phyloP scores from a whole-genome alignment of 1,140 invertebrate genomes.

The Phocides pigmalion region DNA sequence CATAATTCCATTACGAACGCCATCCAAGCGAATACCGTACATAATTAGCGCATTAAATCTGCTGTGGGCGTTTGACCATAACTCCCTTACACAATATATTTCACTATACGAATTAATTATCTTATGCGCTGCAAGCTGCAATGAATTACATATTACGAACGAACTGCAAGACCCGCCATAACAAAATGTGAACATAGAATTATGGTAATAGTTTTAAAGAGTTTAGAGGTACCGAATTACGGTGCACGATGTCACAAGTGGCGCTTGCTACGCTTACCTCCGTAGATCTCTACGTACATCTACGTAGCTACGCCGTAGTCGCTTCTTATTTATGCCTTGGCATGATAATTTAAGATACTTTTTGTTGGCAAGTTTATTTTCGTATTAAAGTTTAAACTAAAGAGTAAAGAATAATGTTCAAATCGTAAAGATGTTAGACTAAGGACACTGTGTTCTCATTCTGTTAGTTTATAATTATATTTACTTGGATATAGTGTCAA shows the following conservation, averaged over 20 bases:
- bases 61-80: constrained; percentile 23
- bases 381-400: constrained; percentile 5
- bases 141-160: constrained; percentile 41
- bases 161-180: constrained; percentile 55
- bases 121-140: constrained; percentile 23
- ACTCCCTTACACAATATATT: constrained; percentile 17
- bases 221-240: constrained; percentile 71
- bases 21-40: constrained; percentile 14
- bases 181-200: constrained; percentile 72
- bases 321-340: constrained; percentile 49
- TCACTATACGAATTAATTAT: constrained; percentile 21
- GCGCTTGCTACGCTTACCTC: constrained; percentile 55
- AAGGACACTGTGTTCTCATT: neutral
- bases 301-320: constrained; percentile 59
- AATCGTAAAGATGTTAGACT: neutral
- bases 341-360: constrained; percentile 57
- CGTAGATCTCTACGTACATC: constrained; percentile 57
- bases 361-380: constrained; percentile 41
- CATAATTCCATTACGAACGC: constrained; percentile 18
- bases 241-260: constrained; percentile 53
- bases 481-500: neutral
- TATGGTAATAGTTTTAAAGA: constrained; percentile 79
- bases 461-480: neutral
- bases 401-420: neutral
- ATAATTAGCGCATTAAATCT: constrained; percentile 31